Conservation (phyloP, 53 echinoderm and acorn worm genomes). For the Patiria pectinifera region DNA sequence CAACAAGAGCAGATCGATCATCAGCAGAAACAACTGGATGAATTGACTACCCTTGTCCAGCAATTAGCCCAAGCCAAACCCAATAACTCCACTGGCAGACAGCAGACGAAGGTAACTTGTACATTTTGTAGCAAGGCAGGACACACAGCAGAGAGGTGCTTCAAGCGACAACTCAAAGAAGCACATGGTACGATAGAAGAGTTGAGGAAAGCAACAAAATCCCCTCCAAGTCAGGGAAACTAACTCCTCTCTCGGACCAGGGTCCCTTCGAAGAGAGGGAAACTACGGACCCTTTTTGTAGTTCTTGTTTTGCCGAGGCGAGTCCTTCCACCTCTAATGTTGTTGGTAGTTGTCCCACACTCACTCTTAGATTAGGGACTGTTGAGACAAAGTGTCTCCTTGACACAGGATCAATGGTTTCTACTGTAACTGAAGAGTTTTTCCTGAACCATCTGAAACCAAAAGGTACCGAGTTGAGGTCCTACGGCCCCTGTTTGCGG, state of each 20-base stretch:
- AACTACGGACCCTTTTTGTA: background rate
- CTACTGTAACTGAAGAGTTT: background rate
- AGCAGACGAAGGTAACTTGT: background rate
- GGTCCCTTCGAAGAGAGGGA: slow-evolving; percentile 11
- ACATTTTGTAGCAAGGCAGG: slow-evolving; percentile 4
- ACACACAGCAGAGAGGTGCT: background rate
- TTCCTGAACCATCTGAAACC: background rate
- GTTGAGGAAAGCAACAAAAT: background rate
- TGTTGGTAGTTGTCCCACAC: background rate
- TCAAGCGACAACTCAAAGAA: background rate
- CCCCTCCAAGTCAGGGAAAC: background rate
- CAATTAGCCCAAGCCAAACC: background rate
- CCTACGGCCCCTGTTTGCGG: background rate
- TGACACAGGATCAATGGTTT: background rate
- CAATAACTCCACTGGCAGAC: background rate
- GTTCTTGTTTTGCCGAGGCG: background rate
- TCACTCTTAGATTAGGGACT: background rate
- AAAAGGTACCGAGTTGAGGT: background rate
- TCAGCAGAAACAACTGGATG: slow-evolving; percentile 3
- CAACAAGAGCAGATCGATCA: slow-evolving; percentile 15
- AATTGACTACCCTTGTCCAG: background rate
- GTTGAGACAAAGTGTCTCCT: background rate
- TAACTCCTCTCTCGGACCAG: slow-evolving; percentile 10
- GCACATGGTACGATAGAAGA: background rate
- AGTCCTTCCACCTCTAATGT: background rate